A percentile compares a stretch with the other conserved stretches of the same genome.
Conservation (phyloP, 2,888 invertebrate genomes). For the Polydesmus complanatus region DNA sequence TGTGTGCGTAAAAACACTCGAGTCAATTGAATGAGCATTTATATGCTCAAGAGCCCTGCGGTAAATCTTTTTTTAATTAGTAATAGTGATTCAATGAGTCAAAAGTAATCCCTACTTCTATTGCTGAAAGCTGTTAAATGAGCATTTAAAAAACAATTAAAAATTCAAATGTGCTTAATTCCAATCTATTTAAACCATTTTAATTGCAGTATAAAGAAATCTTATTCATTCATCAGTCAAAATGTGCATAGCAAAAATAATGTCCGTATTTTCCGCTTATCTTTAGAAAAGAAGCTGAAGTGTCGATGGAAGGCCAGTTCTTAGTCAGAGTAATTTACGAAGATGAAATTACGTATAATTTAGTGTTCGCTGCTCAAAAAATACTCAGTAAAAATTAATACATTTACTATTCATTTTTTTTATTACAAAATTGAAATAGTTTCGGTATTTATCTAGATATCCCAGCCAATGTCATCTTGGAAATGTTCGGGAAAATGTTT, state of each 20-base stretch:
- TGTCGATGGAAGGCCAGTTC: conserved; percentile 90
- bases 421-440: background rate
- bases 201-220: background rate
- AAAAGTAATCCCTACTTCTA: no score
- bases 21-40: no score
- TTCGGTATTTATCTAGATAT: conserved; percentile 47
- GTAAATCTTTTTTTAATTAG: no score
- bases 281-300: conserved; percentile 75
- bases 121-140: no score
- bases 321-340: conserved; percentile 88
- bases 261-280: no score
- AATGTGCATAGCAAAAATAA: no score
- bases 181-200: background rate
- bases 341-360: conserved; percentile 85
- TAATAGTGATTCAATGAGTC: no score
- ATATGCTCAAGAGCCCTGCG: no score
- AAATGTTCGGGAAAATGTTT: conserved; percentile 84
- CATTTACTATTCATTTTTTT: background rate
- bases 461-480: conserved; percentile 75
- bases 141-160: no score
- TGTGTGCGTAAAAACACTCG: no score
- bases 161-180: no score
- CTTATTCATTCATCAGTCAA: background rate
- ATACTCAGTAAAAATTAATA: conserved; percentile 57
- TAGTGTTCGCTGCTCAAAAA: conserved; percentile 82